Evolutionary conservation across 2,797 vertebrate genomes (phyloP), one percentile per base, ranked within the genome.

Genomic region (Vespertilio murinus): DNA sequence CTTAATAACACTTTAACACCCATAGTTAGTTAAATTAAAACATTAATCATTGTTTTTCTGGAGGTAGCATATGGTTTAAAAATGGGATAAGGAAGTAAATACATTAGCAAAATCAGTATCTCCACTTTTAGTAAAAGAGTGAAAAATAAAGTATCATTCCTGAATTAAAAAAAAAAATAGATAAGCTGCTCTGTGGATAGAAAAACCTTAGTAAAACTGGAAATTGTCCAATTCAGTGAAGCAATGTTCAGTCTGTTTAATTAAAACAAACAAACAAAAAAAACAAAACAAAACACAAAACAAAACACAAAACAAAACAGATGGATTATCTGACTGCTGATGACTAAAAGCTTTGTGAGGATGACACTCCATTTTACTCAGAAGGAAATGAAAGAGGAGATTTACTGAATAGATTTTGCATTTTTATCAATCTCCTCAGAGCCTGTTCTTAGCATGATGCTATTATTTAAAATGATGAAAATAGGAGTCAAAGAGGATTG

Each of bases 221-320:
- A 83, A 38, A 87, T 35, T 87, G 20, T 95, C 92, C 92, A 97
- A 95, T 92, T 96, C 88, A 94, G 96, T 95, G 82, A 96, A 95
- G 70, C 75, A 83, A 42, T 87, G n/a, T 80, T 93, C 40, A 12
- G 40, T 86, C 85, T 93, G 65, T 96, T 96, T 94, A 97, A 95
- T 97, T 91, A 93, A 96, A 90, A 90, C 42, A 96, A 96, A 47
- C n/a, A n/a, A n/a, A n/a, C n/a, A 78, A 3, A 25, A 25, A 0
- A 28, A 4, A 28, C 59, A 96, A 95, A 88, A 52, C 49, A 90
- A 96, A 96, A 52, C 85, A 96, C n/a, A n/a, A 96, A 47, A 78
- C 10, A 25, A 25, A 0, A 28, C 11, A 28, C 59, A 96, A 95
- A 88, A 52, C 49, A 90, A 96, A 96, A 52, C 85, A 96, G 85